Evolutionary conservation across 1,140 invertebrate species (phyloP).

Genomic region (Drosophila baimaii): DNA sequence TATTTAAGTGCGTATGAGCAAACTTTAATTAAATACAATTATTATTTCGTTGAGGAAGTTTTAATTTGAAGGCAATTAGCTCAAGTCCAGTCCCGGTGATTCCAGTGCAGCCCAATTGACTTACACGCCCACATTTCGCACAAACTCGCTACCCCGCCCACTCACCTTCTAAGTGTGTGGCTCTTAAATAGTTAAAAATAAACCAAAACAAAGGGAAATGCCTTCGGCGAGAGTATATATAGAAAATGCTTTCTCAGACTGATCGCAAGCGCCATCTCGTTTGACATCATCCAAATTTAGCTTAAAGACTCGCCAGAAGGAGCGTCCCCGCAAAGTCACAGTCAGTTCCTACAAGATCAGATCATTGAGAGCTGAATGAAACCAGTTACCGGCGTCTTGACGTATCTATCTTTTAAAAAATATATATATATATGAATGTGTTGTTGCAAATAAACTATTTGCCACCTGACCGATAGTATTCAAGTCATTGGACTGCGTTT

Average conservation of each 20-base stretch:
- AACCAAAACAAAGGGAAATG: constrained; percentile 44
- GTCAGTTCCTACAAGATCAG: constrained; percentile 2
- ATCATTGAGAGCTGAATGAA: constrained; percentile 22
- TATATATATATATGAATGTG: constrained; percentile 22
- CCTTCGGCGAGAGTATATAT: constrained; percentile 3
- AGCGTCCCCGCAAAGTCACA: constrained; percentile 2
- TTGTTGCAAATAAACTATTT: constrained; percentile 28
- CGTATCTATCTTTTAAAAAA: constrained; percentile 23
- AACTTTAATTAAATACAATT: constrained; percentile 41
- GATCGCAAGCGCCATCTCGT: constrained; percentile 12
- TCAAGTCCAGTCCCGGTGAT: constrained; percentile 2
- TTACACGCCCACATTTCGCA: constrained; percentile 35
- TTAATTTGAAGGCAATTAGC: constrained; percentile 38
- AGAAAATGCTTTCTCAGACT: constrained; percentile 8
- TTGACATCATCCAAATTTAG: constrained; percentile 52
- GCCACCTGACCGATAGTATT: constrained; percentile 45
- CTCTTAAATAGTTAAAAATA: constrained; percentile 55
- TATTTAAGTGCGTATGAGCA: constrained; percentile 33
- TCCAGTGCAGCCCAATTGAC: constrained; percentile 6
- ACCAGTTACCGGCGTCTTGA: constrained; percentile 54
- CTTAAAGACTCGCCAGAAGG: constrained; percentile 17
- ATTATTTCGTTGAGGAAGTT: constrained; percentile 32
- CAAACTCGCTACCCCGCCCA: constrained; percentile 3
- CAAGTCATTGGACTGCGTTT: constrained; percentile 59
- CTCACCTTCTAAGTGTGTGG: constrained; percentile 27